Evolutionary conservation across 2,113 vertebrate genomes (phyloP).

Genomic region (Lipophrys pholis): DNA sequence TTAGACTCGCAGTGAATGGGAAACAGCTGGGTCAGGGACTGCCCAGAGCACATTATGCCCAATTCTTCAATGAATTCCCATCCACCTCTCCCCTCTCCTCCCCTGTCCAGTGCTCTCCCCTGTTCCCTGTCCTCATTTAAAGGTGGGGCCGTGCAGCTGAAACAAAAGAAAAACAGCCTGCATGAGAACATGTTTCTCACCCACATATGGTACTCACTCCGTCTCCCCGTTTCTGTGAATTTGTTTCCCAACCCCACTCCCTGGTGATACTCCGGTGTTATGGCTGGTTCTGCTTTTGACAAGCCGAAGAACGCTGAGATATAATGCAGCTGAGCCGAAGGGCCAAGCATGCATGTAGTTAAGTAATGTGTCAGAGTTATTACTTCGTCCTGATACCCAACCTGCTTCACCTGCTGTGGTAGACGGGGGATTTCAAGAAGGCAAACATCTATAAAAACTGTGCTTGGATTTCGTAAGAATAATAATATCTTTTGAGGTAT

Average conservation of each 20-base stretch:
- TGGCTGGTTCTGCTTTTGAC: constrained; percentile 92
- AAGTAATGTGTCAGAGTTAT: constrained; percentile 63
- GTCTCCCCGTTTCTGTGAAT: constrained; percentile 70
- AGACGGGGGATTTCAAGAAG: constrained; percentile 8
- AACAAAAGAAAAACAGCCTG: constrained; percentile 82
- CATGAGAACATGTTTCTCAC: constrained; percentile 80
- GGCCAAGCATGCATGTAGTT: constrained; percentile 60
- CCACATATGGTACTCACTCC: constrained; percentile 79
- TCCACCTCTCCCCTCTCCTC: constrained; percentile 68
- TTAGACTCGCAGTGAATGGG: constrained; percentile 76
- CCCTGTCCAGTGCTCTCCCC: constrained; percentile 70
- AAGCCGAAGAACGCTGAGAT: constrained; percentile 90
- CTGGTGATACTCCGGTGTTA: constrained; percentile 73
- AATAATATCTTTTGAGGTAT: constrained; percentile 3
- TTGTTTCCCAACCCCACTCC: constrained; percentile 76
- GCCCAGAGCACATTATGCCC: constrained; percentile 78
- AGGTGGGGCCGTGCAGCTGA: constrained; percentile 81
- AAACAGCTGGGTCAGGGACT: constrained; percentile 79
- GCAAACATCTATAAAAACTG: constrained; percentile 33
- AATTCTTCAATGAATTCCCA: constrained; percentile 78
- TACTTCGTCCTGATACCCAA: constrained; percentile 45
- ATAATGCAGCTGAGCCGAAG: constrained; percentile 86
- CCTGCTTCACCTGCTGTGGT: constrained; percentile 56
- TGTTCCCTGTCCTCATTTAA: constrained; percentile 76
- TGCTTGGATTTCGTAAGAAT: constrained; percentile 15